Conservation (phyloP, 2,113 vertebrate genomes). For the Lagopus leucura region DNA sequence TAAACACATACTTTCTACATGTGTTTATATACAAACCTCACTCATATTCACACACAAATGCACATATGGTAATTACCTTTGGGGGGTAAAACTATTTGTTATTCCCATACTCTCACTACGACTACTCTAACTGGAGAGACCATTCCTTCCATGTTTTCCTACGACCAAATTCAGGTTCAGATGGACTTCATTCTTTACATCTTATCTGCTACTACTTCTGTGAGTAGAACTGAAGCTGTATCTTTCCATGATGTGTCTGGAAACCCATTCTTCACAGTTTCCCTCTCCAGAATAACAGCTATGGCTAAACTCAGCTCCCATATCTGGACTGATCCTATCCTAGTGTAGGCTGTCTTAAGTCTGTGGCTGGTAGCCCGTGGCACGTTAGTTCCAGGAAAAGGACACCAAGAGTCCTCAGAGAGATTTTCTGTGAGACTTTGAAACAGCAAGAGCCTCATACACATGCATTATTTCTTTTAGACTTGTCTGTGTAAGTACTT, state of each 20-base stretch:
- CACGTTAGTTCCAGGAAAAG: neutral
- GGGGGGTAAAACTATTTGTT: neutral
- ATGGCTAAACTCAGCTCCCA: neutral
- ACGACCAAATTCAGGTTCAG: neutral
- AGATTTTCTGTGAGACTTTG: neutral
- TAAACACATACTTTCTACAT: neutral
- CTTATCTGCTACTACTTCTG: neutral
- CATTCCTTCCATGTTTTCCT: neutral
- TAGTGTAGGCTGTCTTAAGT: neutral
- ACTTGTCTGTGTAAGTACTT: neutral
- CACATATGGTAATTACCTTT: neutral
- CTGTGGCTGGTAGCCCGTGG: neutral
- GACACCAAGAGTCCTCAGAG: neutral
- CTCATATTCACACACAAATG: conserved; percentile 19
- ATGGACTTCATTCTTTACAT: neutral
- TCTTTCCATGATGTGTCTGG: neutral
- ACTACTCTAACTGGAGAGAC: neutral
- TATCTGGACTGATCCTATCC: neutral
- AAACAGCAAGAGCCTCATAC: neutral
- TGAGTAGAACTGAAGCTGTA: neutral
- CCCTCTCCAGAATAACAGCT: neutral
- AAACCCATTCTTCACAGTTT: neutral
- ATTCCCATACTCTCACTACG: neutral
- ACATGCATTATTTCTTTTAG: neutral
- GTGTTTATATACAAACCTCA: neutral